A percentile compares a stretch with the other conserved stretches of the same genome.
Evolutionary conservation across 1,140 invertebrate species (phyloP).

Genomic region (Anthonomus grandis): DNA sequence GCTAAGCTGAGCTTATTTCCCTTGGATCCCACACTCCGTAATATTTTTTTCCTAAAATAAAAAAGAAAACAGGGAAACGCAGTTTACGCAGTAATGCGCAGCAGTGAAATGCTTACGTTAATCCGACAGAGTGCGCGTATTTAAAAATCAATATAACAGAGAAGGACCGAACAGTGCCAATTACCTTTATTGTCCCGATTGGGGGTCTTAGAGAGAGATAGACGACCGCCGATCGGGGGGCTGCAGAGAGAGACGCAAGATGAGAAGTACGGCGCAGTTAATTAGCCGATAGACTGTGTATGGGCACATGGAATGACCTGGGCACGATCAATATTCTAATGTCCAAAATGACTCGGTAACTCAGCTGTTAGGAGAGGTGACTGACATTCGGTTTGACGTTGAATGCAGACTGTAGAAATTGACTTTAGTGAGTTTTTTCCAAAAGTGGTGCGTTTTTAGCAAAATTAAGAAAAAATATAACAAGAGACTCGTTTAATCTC

Average conservation of each 20-base stretch:
- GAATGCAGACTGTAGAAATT: slow-evolving; percentile 28
- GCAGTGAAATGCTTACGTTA: neutral
- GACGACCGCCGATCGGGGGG: neutral
- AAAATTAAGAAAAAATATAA: neutral
- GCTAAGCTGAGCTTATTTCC: no score
- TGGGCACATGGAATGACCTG: slow-evolving; percentile 23
- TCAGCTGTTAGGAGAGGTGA: slow-evolving; percentile 43
- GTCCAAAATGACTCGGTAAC: slow-evolving; percentile 29
- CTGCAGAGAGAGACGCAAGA: neutral
- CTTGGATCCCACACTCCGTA: no score
- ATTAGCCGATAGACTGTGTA: slow-evolving; percentile 34
- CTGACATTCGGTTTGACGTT: slow-evolving; percentile 44
- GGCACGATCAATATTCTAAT: slow-evolving; percentile 29
- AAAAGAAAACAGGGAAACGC: no score
- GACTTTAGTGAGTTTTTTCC: slow-evolving; percentile 30
- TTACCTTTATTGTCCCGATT: no score
- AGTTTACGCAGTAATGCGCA: no score
- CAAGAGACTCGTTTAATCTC: neutral
- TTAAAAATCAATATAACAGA: slow-evolving; percentile 9
- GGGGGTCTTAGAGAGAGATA: neutral
- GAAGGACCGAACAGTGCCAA: neutral
- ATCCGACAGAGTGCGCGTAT: slow-evolving; percentile 3
- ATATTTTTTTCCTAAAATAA: slow-evolving; percentile 19
- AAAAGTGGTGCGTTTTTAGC: slow-evolving; percentile 13
- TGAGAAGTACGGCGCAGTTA: slow-evolving; percentile 6